Base-by-base conservation (phyloP, 2,797 vertebrate genomes). In the Triplophysa yarkandensis region DNA sequence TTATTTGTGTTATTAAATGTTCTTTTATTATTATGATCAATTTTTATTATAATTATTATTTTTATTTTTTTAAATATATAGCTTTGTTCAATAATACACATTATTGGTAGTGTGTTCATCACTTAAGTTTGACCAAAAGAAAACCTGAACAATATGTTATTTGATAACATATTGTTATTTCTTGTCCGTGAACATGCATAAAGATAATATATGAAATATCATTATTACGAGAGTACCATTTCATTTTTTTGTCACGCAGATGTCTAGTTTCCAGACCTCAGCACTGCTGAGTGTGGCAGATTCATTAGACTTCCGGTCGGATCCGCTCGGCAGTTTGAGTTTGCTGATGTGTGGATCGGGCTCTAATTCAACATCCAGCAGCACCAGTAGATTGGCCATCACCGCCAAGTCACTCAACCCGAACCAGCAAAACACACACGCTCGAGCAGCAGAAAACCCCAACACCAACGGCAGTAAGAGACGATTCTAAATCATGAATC, bases 291-390 rank as follows among this genome's bases (percentile, higher is more conserved):
- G 78, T 65, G 82, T 82, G 0, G 75, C 84, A 0, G 7, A 54
- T 1, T 71, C 68, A 27, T 25, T 92, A 80, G 72, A 93, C 79
- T 93, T 93, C 69, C 68, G 19, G 57, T 67, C 61, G 0, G 63
- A 93, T 83, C 77, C 83, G 72, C 70, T 87, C 32, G 89, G 85
- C 55, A 91, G 90, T 63, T 11, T 91, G 57, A 87, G 76, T 68
- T 78, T 77, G 85, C 67, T 93, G 0, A 75, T 93, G 30, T 93
- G 92, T 80, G 87, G 87, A 58, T 84, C 61, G 63, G 46, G 77
- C 46, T 16, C 81, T 5, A 80, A 79, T 74, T 77, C 52, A 36
- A 90, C 86, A 34, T 84, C 84, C 68, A 87, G 80, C 76, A 85
- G 77, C n/a, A 61, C 60, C 36, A 77, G n/a, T 7, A 77, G 43